A percentile compares a stretch with the other conserved stretches of the same genome.
phyloP scores from a whole-genome alignment of 1,140 invertebrate genomes.

The Muscidifurax raptorellus region DNA sequence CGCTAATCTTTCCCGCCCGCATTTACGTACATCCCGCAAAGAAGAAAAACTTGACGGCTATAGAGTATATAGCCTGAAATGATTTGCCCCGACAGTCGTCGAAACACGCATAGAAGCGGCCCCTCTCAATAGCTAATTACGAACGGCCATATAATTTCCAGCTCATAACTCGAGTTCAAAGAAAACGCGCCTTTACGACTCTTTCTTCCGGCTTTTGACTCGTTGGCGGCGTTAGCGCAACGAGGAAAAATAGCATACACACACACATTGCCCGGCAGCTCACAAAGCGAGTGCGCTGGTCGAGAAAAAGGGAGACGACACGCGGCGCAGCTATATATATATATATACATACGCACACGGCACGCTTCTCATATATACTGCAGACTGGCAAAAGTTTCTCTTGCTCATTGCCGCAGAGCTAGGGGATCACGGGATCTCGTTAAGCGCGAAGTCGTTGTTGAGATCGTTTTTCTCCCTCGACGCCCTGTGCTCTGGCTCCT shows the following conservation, averaged over 20 bases:
- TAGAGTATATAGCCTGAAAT: no score
- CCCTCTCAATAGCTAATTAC: neutral
- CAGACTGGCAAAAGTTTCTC: neutral
- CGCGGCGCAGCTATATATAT: neutral
- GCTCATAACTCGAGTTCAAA: neutral
- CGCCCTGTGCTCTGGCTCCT: neutral
- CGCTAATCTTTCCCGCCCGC: neutral
- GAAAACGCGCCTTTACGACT: neutral
- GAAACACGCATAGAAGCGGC: neutral
- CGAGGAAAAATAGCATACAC: neutral
- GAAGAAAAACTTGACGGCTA: no score
- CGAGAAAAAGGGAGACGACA: neutral
- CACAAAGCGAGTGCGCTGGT: neutral
- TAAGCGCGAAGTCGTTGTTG: conserved; percentile 30
- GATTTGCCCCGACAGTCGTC: no score
- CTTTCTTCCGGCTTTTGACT: neutral
- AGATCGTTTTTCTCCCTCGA: neutral
- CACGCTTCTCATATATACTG: neutral
- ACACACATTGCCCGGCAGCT: no score
- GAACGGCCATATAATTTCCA: neutral
- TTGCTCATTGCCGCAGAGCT: neutral
- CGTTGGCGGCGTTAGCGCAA: no score
- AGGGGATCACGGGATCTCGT: conserved; percentile 24
- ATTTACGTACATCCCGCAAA: neutral
- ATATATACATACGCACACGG: no score